Percentiles rank a stretch among this genome's conserved stretches.
phyloP scores from a whole-genome alignment of 1,140 invertebrate species.

The Drosophila nannoptera region DNA sequence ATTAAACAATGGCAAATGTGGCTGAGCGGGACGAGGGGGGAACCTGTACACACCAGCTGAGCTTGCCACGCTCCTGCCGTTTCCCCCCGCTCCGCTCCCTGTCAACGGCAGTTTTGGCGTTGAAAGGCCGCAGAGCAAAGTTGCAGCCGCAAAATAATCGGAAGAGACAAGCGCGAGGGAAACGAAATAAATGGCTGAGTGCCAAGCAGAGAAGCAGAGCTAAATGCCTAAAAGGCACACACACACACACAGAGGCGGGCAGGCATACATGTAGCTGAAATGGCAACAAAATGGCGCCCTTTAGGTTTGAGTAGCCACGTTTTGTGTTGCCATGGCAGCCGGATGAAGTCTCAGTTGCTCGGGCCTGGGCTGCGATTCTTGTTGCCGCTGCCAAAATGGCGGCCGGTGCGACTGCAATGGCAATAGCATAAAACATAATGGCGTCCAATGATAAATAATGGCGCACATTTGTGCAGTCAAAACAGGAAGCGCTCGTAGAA shows the following conservation, averaged over 20 bases:
- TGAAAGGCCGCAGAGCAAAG: conserved; percentile 33
- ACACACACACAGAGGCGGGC: conserved; percentile 31
- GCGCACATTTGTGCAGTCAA: conserved; percentile 48
- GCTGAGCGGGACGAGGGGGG: not conserved
- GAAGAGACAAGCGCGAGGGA: conserved; percentile 25
- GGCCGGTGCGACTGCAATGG: conserved; percentile 30
- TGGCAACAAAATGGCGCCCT: conserved; percentile 48
- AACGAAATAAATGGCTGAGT: conserved; percentile 26
- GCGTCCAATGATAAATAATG: conserved; percentile 39
- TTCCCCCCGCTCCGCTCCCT: not conserved
- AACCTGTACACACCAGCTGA: conserved; percentile 5
- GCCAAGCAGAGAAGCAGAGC: conserved; percentile 12
- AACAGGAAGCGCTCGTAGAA: conserved; percentile 39
- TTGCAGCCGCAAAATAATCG: conserved; percentile 40
- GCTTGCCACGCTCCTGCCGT: too few species aligned
- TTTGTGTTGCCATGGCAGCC: conserved; percentile 47
- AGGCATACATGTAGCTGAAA: not conserved
- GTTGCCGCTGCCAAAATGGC: conserved; percentile 38
- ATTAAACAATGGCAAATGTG: not conserved
- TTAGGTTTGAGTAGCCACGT: conserved; percentile 23
- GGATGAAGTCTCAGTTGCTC: conserved; percentile 21
- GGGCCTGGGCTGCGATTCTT: conserved; percentile 12
- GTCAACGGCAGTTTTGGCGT: conserved; percentile 21
- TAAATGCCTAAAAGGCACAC: conserved; percentile 29
- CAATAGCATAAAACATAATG: conserved; percentile 39